phyloP scores from a whole-genome alignment of 2,113 vertebrate species.

The Leucosticte australis region DNA sequence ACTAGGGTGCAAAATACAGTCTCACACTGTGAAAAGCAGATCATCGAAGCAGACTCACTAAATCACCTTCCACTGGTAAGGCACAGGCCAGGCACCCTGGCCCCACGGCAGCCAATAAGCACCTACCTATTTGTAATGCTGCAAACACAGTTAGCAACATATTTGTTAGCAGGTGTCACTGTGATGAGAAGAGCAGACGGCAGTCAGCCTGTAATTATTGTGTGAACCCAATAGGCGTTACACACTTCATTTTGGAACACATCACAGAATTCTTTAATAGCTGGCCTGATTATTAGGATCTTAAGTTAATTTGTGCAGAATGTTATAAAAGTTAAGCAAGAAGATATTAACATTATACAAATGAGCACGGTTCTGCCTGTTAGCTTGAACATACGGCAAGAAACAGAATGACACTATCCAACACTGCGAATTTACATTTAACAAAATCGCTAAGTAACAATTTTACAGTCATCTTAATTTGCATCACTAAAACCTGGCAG shows the following conservation, averaged over 20 bases:
- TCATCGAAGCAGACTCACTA: slow-evolving; percentile 7
- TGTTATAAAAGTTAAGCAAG: slow-evolving; percentile 70
- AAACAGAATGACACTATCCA: slow-evolving; percentile 73
- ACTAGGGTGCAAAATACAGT: not conserved
- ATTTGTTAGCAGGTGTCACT: slow-evolving; percentile 70
- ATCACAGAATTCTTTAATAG: slow-evolving; percentile 57
- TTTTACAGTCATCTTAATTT: slow-evolving; percentile 80
- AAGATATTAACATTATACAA: slow-evolving; percentile 74
- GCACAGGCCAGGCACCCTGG: not conserved
- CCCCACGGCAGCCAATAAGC: slow-evolving; percentile 22
- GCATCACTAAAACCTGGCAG: slow-evolving; percentile 76
- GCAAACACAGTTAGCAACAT: slow-evolving; percentile 66
- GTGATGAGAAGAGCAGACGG: slow-evolving; percentile 68
- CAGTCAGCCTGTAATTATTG: slow-evolving; percentile 67
- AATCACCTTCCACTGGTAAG: slow-evolving; percentile 47
- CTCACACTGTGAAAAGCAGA: slow-evolving; percentile 36
- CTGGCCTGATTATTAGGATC: slow-evolving; percentile 47
- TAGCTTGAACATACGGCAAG: slow-evolving; percentile 71
- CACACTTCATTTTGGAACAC: slow-evolving; percentile 64
- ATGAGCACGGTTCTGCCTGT: slow-evolving; percentile 67
- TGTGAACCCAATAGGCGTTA: slow-evolving; percentile 68
- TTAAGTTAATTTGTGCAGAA: slow-evolving; percentile 60
- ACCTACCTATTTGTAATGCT: slow-evolving; percentile 67
- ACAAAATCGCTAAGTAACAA: slow-evolving; percentile 76
- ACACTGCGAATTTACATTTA: slow-evolving; percentile 74